Evolutionary conservation across 2,113 vertebrate species (phyloP).

Genomic region (Turnix velox): DNA sequence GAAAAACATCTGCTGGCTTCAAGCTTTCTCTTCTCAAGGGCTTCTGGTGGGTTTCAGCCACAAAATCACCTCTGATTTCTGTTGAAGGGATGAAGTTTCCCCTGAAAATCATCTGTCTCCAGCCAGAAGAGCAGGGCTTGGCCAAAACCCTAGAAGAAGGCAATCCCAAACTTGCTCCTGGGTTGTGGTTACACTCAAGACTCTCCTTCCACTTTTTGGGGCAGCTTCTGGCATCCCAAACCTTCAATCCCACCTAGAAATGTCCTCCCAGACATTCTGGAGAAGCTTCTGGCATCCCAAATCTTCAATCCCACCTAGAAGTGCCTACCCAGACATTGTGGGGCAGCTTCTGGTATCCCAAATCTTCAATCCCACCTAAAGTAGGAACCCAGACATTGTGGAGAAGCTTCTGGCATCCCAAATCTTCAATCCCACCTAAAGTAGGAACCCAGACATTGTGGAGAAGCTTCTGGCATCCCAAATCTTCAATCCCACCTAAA

Average conservation of each 20-base stretch:
- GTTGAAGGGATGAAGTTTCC: background rate
- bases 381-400: no score
- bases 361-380: no score
- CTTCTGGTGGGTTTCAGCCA: background rate
- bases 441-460: no score
- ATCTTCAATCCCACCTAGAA: no score
- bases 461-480: no score
- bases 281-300: no score
- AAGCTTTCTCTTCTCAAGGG: background rate
- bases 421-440: no score
- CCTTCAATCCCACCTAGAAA: no score
- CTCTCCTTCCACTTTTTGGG: background rate
- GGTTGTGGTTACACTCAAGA: background rate
- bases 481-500: background rate
- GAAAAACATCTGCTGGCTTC: fast-evolving
- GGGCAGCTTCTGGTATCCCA: no score
- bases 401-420: no score
- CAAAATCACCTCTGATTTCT: background rate
- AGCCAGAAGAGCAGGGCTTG: background rate
- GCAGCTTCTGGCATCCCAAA: background rate
- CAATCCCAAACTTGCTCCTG: background rate
- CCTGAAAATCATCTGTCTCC: background rate
- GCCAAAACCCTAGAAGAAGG: background rate
- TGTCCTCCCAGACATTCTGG: no score
- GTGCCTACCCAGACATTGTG: no score